Conservation (phyloP, 30 jellyfish, hydroid and myxozoan genomes). For the Rhopilema esculentum region DNA sequence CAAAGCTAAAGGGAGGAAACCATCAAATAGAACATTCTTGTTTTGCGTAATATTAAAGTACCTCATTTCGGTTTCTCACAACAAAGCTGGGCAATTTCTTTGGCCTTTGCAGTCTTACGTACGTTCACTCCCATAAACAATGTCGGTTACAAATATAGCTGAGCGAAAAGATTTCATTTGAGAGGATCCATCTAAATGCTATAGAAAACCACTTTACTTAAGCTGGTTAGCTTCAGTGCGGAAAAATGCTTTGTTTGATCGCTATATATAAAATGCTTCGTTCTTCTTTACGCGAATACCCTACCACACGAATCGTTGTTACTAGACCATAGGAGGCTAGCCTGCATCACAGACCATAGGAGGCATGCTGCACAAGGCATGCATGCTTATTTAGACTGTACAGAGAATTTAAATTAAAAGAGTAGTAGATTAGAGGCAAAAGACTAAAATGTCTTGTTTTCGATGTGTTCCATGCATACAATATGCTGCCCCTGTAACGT, state of each 20-base stretch:
- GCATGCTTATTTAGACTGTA: too few species aligned
- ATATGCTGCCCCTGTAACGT: too few species aligned
- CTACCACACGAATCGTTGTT: background rate
- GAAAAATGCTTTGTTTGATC: background rate
- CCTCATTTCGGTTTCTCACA: slow-evolving; percentile 13
- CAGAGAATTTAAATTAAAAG: too few species aligned
- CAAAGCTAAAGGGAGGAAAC: background rate
- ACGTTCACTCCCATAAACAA: slow-evolving; percentile 11
- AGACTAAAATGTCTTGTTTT: too few species aligned
- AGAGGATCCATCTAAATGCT: background rate
- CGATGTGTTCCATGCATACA: too few species aligned
- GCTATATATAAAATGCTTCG: background rate
- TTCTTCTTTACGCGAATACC: background rate
- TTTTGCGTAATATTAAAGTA: slow-evolving; percentile 8
- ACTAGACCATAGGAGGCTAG: too few species aligned
- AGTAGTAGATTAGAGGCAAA: too few species aligned
- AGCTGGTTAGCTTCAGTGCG: background rate
- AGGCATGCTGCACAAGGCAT: too few species aligned
- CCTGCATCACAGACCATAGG: too few species aligned
- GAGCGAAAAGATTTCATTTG: background rate
- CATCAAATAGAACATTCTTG: slow-evolving; percentile 7
- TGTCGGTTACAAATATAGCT: slow-evolving; percentile 2
- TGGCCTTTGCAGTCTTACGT: background rate
- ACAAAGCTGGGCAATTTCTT: slow-evolving; percentile 2
- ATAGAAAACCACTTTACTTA: background rate